Percentiles rank a stretch among this genome's conserved stretches.
These are phyloP conservation scores for Sorex araneus DNA, from an alignment of 2,113 vertebrate species.

Conservation along the genomic window DNA sequence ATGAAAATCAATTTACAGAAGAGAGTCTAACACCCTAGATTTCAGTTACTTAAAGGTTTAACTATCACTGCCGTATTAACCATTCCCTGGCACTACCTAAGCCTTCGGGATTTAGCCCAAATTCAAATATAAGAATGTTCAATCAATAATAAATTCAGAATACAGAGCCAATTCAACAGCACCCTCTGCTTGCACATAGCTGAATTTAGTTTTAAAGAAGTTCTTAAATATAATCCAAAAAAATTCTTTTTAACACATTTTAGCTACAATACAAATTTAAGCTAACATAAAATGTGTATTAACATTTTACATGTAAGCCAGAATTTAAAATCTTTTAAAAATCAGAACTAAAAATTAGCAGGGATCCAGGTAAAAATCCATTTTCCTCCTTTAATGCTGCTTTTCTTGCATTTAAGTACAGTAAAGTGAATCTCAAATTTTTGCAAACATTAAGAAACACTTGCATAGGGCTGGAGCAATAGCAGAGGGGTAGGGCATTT, in stretches of 20 bases:
- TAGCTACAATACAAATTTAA: conserved; percentile 68
- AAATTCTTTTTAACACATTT: conserved; percentile 55
- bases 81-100: not conserved
- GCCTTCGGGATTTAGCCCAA: conserved; percentile 40
- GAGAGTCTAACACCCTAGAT: conserved; percentile 28
- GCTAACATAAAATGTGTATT: conserved; percentile 57
- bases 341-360: conserved; percentile 42
- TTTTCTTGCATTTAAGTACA: not conserved
- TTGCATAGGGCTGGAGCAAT: too few relatives aligned
- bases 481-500: too few relatives aligned
- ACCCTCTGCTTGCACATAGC: conserved; percentile 59
- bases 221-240: conserved; percentile 63
- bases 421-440: not conserved
- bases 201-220: conserved; percentile 61
- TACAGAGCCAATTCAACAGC: conserved; percentile 9
- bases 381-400: not conserved
- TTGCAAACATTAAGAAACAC: conserved; percentile 5
- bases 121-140: conserved; percentile 45
- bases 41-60: conserved; percentile 40
- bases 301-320: conserved; percentile 51
- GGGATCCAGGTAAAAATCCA: conserved; percentile 13
- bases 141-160: not conserved
- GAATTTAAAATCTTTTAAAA: not conserved
- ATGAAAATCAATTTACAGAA: conserved; percentile 75
- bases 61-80: conserved; percentile 44